phyloP scores from a whole-genome alignment of 2,888 invertebrate species.

The Aleiodes testaceus region DNA sequence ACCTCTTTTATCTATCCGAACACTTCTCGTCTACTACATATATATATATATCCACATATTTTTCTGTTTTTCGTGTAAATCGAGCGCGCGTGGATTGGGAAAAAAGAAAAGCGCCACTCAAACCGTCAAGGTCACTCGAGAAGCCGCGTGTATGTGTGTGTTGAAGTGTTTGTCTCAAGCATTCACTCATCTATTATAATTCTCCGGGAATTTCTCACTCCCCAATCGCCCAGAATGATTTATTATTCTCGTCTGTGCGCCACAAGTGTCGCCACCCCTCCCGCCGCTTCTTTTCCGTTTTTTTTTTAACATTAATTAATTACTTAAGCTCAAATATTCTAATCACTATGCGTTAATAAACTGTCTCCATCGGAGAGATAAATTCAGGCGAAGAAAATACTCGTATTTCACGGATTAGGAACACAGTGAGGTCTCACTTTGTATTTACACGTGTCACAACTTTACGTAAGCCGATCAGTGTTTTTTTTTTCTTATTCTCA shows the following conservation, averaged over 20 bases:
- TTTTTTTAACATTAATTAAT: conserved; percentile 9
- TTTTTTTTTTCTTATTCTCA: background rate
- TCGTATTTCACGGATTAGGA: conserved; percentile 22
- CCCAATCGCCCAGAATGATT: conserved; percentile 6
- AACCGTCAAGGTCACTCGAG: conserved; percentile 63
- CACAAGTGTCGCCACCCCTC: conserved; percentile 16
- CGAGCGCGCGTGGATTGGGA: background rate
- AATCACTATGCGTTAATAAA: too few relatives aligned
- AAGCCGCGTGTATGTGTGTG: conserved; percentile 2
- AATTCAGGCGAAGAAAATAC: background rate
- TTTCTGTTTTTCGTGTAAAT: background rate
- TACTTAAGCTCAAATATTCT: background rate
- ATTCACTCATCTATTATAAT: conserved; percentile 21
- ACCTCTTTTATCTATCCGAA: background rate
- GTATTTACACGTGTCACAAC: conserved; percentile 43
- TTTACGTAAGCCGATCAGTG: conserved; percentile 36
- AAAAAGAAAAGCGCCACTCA: conserved; percentile 22
- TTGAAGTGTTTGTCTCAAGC: conserved; percentile 20
- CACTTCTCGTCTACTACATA: background rate
- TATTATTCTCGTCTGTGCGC: conserved; percentile 20
- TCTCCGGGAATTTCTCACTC: conserved; percentile 21
- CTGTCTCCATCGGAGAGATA: too few relatives aligned
- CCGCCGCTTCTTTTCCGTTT: background rate
- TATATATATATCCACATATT: background rate
- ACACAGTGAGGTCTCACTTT: conserved; percentile 10